Evolutionary conservation across 2,888 invertebrate genomes (phyloP), one percentile per base, ranked within the genome.

Genomic region (Pyrrhia umbra): DNA sequence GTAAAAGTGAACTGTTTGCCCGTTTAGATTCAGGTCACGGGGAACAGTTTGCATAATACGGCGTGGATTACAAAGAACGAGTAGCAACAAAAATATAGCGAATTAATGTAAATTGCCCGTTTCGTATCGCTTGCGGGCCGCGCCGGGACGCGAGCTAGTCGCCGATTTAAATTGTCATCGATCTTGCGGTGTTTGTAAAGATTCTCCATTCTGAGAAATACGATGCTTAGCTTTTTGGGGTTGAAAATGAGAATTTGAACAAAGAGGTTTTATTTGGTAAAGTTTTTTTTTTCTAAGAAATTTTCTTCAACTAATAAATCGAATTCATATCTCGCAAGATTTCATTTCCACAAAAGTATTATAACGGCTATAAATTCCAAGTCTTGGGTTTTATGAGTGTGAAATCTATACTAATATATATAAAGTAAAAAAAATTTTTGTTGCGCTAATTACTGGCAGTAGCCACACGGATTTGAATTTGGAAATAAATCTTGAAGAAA

Each of bases 31-130:
- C 79, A 75, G 85, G 84, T 82, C 85, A 82, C 84, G 75, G 59
- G 54, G 59, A 68, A 66, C 79, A 80, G 80, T 82, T 86, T 79
- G 76, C 75, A 80, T 80, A 80, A 78, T 77, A 68, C 69, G 30
- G 59, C 70, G 50, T 30, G 68, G 79, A 79, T 82, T 81, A 81
- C 75, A 62, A 62, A 67, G 59, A 66, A 77, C 49, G 64, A 71
- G 68, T 49, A 69, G 71, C 67, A 81, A 80, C 75, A 79, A 84
- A 85, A 84, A 85, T 84, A 83, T 85, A 46, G 80, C 66, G 76
- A 77, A 79, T 78, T 78, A 82, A 83, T 84, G 85, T 80, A 83
- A 82, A 85, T 85, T 76, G 70, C 63, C 55, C 55, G 58, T 21
- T 25, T 42, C 58, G 68, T 66, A 79, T 79, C 75, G 65, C 57